phyloP scores from a whole-genome alignment of 2,113 vertebrate species.

The Sebastes schlegelii region DNA sequence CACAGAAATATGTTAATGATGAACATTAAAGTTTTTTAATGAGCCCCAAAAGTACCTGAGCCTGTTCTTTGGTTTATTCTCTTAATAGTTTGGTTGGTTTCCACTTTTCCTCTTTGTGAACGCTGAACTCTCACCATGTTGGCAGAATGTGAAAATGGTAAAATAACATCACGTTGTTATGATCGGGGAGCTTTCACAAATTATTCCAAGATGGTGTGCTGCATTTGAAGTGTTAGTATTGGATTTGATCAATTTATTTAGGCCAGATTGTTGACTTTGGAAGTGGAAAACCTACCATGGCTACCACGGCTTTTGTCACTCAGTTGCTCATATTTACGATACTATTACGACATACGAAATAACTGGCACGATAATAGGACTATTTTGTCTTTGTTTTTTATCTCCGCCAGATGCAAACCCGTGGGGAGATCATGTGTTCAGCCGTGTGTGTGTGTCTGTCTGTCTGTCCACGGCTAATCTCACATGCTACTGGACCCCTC shows the following conservation, averaged over 20 bases:
- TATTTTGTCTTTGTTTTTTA: neutral
- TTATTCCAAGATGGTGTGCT: neutral
- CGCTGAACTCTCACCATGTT: neutral
- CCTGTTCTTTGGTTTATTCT: constrained; percentile 9
- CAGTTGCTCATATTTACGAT: neutral
- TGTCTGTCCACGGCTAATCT: too few relatives aligned
- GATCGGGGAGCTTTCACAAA: neutral
- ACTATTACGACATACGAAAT: neutral
- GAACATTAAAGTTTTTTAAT: constrained; percentile 42
- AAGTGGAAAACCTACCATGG: neutral
- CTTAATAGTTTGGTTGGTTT: neutral
- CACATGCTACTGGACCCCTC: too few relatives aligned
- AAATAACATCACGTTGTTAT: neutral
- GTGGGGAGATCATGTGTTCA: too few relatives aligned
- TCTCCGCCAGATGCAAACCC: too few relatives aligned
- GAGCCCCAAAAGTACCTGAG: constrained; percentile 11
- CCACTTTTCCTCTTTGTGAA: neutral
- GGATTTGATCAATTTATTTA: neutral
- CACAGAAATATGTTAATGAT: constrained; percentile 44
- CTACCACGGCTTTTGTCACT: neutral
- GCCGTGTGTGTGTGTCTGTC: too few relatives aligned
- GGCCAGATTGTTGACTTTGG: neutral
- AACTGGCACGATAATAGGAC: neutral
- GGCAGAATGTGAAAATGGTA: neutral
- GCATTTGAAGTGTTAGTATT: neutral